Evolutionary conservation across 2,888 invertebrate species (phyloP).

Genomic region (Eupithecia abbreviata): DNA sequence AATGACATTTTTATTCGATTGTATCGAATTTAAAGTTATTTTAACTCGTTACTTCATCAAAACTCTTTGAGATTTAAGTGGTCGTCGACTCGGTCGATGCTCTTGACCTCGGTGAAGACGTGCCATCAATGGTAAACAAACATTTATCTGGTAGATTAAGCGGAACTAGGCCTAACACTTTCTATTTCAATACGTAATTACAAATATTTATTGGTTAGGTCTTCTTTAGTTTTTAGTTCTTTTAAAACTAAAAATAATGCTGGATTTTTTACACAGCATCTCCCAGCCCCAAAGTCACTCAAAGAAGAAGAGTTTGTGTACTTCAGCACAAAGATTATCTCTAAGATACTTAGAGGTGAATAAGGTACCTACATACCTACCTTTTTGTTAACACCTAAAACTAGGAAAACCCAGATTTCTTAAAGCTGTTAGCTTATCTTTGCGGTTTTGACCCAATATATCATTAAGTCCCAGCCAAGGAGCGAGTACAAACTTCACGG

Average conservation of each 20-base stretch:
- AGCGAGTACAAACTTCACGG: too few species aligned
- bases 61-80: constrained; percentile 34
- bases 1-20: background rate
- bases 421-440: too few species aligned
- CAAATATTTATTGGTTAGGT: background rate
- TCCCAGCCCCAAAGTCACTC: too few species aligned
- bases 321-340: too few species aligned
- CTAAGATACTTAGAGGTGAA: too few species aligned
- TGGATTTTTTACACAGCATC: background rate
- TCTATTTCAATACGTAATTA: constrained; percentile 42
- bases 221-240: too few species aligned
- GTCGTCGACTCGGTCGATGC: constrained; percentile 69
- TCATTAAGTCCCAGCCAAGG: too few species aligned
- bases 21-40: background rate
- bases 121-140: constrained; percentile 47
- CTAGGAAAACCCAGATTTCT: too few species aligned
- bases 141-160: constrained; percentile 39
- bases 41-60: constrained; percentile 4
- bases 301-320: too few species aligned
- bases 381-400: too few species aligned
- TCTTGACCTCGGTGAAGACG: constrained; percentile 65
- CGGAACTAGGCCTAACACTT: constrained; percentile 44
- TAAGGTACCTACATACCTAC: too few species aligned
- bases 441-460: background rate
- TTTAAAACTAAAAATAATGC: background rate